Conservation (phyloP, 2,113 vertebrate genomes). For the Typhlomys cinereus region DNA sequence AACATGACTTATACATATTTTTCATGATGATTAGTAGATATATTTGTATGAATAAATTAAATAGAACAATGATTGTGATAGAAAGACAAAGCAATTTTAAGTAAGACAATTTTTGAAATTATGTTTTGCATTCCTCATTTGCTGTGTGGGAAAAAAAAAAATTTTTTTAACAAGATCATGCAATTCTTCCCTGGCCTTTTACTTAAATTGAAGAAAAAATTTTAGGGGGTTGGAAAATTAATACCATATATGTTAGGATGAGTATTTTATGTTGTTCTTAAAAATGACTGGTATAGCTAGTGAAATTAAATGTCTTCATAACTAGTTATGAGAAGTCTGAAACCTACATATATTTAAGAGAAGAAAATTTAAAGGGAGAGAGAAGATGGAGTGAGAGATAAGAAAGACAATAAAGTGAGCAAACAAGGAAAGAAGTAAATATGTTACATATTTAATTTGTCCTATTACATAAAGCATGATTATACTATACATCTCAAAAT, state of each 20-base stretch:
- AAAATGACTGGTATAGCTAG: not conserved
- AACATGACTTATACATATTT: not conserved
- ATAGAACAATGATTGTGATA: not conserved
- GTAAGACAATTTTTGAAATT: too few relatives aligned
- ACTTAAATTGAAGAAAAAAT: not conserved
- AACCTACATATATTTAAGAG: not conserved
- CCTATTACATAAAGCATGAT: too few relatives aligned
- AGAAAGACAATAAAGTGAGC: too few relatives aligned
- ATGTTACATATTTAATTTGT: too few relatives aligned
- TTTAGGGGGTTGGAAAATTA: too few relatives aligned
- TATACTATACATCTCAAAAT: not conserved
- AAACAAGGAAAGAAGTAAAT: too few relatives aligned
- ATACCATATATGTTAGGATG: not conserved
- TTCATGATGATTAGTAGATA: not conserved
- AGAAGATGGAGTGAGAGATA: too few relatives aligned
- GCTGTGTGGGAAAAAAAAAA: too few relatives aligned
- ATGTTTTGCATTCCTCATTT: too few relatives aligned
- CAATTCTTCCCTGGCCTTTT: accelerated
- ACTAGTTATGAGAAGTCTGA: not conserved
- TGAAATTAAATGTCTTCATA: not conserved
- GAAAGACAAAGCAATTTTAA: not conserved
- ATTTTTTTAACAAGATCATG: too few relatives aligned
- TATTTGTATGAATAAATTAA: not conserved
- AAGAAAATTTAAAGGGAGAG: not conserved
- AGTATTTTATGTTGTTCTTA: not conserved